These are phyloP conservation scores for Mola mola DNA, from an alignment of 2,113 vertebrate species.

Conservation along the genomic window DNA sequence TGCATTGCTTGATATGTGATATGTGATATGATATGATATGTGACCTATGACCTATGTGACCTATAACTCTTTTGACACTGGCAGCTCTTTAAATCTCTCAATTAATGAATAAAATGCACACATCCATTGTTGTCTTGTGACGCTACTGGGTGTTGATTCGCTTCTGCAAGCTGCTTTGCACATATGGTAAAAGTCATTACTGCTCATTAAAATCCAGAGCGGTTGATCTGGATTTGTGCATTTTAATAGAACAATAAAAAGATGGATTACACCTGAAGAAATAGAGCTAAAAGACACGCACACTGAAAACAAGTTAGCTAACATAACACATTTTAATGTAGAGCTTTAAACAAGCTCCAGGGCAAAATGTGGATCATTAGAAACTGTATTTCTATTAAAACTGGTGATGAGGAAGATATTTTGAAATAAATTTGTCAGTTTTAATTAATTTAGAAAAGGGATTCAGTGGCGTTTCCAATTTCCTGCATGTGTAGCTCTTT, in stretches of 20 bases:
- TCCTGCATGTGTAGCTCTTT: too few relatives aligned
- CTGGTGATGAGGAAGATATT: constrained; percentile 35
- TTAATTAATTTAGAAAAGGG: too few relatives aligned
- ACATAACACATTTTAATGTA: constrained; percentile 10
- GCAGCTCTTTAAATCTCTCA: constrained; percentile 25
- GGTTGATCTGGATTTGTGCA: constrained; percentile 44
- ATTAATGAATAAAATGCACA: constrained; percentile 44
- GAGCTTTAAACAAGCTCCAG: constrained; percentile 9
- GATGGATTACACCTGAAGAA: constrained; percentile 54
- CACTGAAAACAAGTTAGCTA: constrained; percentile 19
- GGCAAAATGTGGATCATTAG: constrained; percentile 26
- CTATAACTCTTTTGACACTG: constrained; percentile 16
- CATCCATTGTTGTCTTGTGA: constrained; percentile 33
- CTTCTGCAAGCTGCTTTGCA: constrained; percentile 67
- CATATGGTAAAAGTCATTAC: constrained; percentile 73
- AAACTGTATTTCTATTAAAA: constrained; percentile 37
- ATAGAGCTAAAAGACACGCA: constrained; percentile 34
- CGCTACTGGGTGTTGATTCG: constrained; percentile 55
- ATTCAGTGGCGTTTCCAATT: too few relatives aligned
- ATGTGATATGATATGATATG: too few relatives aligned
- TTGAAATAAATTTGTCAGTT: too few relatives aligned
- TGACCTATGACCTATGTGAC: too few relatives aligned
- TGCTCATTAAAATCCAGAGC: constrained; percentile 71
- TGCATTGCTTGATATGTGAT: too few relatives aligned
- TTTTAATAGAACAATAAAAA: constrained; percentile 62